Conservation (phyloP, 2,797 vertebrate genomes). For the Oryzias dopingdopingensis region DNA sequence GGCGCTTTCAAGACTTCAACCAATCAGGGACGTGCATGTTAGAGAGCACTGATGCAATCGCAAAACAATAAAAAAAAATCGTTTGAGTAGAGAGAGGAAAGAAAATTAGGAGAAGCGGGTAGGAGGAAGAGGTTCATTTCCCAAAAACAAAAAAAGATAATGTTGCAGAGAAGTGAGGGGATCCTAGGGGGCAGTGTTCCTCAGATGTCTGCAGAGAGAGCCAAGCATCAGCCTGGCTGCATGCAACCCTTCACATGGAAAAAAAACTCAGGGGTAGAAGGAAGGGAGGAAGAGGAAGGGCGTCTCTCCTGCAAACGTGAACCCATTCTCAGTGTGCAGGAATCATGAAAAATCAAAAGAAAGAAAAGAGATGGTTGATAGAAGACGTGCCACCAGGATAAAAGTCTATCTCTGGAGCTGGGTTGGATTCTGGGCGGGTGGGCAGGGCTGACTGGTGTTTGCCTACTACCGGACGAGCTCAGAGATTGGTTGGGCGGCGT, state of each 20-base stretch:
- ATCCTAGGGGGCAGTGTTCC: constrained; percentile 74
- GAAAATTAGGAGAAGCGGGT: constrained; percentile 17
- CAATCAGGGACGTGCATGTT: constrained; percentile 92
- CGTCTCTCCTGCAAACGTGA: constrained; percentile 65
- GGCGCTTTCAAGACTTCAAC: constrained; percentile 89
- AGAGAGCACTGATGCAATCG: constrained; percentile 88
- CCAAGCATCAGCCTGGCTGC: constrained; percentile 65
- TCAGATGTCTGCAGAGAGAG: constrained; percentile 67
- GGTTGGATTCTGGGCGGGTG: constrained; percentile 65
- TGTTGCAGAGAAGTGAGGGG: constrained; percentile 73
- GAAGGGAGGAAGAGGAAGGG: constrained; percentile 74
- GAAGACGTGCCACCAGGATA: constrained; percentile 84
- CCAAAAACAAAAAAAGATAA: constrained; percentile 52
- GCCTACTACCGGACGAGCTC: constrained; percentile 73
- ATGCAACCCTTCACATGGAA: constrained; percentile 87
- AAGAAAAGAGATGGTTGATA: constrained; percentile 71
- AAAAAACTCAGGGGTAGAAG: constrained; percentile 18
- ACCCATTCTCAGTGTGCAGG: constrained; percentile 72
- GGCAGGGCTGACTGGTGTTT: constrained; percentile 71
- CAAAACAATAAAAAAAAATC: constrained; percentile 75
- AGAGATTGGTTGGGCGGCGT: constrained; percentile 98
- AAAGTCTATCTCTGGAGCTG: constrained; percentile 77
- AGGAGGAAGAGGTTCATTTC: constrained; percentile 63
- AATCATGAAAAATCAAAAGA: constrained; percentile 71
- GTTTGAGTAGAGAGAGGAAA: constrained; percentile 61